phyloP scores from a whole-genome alignment of 2,797 vertebrate genomes.

The Schizothorax lantsangensis region DNA sequence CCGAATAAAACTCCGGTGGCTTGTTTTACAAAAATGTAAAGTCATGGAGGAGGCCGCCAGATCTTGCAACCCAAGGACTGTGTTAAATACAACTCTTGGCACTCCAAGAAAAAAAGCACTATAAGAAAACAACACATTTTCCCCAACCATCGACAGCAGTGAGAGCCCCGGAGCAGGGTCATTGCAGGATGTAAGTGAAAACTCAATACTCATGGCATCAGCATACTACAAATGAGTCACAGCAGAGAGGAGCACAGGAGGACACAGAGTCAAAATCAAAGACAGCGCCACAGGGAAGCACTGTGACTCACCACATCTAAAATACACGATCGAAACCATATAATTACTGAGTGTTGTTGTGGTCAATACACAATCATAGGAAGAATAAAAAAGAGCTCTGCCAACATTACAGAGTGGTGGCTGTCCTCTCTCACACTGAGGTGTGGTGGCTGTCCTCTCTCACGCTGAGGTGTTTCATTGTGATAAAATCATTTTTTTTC shows the following conservation, averaged over 20 bases:
- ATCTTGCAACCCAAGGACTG: conserved; percentile 19
- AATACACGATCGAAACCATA: conserved; percentile 37
- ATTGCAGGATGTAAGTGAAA: conserved; percentile 15
- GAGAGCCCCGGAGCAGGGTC: conserved; percentile 10
- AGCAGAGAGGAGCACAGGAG: conserved; percentile 1
- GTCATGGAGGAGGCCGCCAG: background rate
- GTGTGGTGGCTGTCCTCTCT: background rate
- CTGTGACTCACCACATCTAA: conserved; percentile 40
- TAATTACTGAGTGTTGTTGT: conserved; percentile 18
- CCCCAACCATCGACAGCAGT: background rate
- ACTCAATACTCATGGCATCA: conserved; percentile 34
- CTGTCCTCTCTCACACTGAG: too few species aligned
- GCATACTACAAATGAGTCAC: conserved; percentile 48
- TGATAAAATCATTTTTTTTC: too few species aligned
- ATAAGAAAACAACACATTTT: conserved; percentile 27
- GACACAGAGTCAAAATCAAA: conserved; percentile 37
- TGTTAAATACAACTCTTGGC: conserved; percentile 24
- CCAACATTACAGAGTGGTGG: background rate
- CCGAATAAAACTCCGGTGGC: background rate
- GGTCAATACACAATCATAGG: conserved; percentile 32
- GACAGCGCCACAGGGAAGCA: conserved; percentile 33
- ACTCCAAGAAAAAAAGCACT: background rate
- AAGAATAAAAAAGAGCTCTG: conserved; percentile 13
- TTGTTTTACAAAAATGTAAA: background rate
- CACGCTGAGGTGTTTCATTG: background rate